Base-by-base conservation (phyloP, 2,888 invertebrate genomes). In the Ophioninae sp. region DNA sequence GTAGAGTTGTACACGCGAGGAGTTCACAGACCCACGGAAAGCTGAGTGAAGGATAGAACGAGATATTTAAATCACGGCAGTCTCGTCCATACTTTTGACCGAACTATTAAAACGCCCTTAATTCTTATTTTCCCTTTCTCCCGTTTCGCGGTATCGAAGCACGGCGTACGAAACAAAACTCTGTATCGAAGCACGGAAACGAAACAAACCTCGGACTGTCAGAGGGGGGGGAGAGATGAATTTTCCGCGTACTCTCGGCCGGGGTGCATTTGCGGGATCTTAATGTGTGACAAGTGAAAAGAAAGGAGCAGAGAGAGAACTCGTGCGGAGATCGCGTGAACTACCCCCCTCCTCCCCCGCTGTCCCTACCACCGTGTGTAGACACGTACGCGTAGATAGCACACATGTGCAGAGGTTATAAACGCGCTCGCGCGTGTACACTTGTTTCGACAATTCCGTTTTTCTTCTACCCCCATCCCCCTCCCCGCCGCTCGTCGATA, bases 1-100 rank as follows among this genome's bases (percentile, higher is more conserved):
- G 73, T 62, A 81, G 80, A 82, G 79, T 79, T 65, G 81, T 76
- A 78, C 82, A 79, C 84, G 84, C 81, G 85, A 86, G 87, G 84
- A n/a, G 83, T 79, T 78, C 76, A 82, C 85, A 82, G 82, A 85
- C 81, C 84, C 72, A 77, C 50, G 72, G 81, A 62, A 50, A 50
- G 41, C 37, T n/a, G 56, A 37, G 50, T 37, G 62, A 67, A 39
- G n/a, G 57, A 75, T 30, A 73, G 79, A 68, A 39, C 30, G 59
- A 69, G 56, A 23, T 44, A 62, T 6, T n/a, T 30, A 57, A 8
- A 8, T 20, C 20, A 20, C 17, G 13, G 64, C 37, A 59, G 75
- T 65, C 30, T n/a, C n/a, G 37, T 75, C 13, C 6, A 41, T n/a
- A 41, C 41, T 61, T 59, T 61, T 61, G 13, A 21, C 7, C 17